Percentiles rank a stretch among this genome's conserved stretches.
phyloP scores from a whole-genome alignment of 2,797 vertebrate genomes.

The Vespertilio murinus region DNA sequence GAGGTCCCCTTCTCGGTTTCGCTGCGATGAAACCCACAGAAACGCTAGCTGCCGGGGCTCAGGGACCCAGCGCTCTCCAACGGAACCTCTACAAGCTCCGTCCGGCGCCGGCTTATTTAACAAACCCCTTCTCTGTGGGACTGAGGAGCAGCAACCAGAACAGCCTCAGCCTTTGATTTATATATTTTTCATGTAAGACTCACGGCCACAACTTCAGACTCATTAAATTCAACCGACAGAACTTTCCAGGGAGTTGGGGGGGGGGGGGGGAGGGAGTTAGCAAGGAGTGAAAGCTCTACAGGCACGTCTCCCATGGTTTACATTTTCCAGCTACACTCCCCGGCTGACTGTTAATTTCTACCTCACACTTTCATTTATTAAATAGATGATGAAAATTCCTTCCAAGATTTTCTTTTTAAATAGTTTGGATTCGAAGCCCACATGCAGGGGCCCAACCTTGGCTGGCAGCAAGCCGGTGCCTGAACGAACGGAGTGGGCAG shows the following conservation, averaged over 20 bases:
- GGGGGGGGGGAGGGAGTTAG: background rate
- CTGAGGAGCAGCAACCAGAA: background rate
- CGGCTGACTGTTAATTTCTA: constrained; percentile 39
- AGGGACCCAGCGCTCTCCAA: background rate
- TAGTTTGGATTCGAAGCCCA: constrained; percentile 37
- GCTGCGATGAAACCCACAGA: constrained; percentile 41
- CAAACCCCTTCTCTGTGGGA: background rate
- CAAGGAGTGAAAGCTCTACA: constrained; percentile 29
- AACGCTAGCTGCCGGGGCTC: background rate
- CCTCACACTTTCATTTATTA: constrained; percentile 60
- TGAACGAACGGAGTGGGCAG: background rate
- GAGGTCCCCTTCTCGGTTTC: background rate
- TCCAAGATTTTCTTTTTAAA: constrained; percentile 60
- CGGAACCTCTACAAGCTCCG: background rate
- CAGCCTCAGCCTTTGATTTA: background rate
- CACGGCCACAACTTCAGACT: constrained; percentile 30
- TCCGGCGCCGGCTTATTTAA: background rate
- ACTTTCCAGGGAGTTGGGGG: background rate
- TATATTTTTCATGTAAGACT: background rate
- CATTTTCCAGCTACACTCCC: constrained; percentile 47
- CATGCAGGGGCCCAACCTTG: constrained; percentile 29
- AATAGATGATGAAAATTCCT: constrained; percentile 59
- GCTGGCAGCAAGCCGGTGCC: constrained; percentile 42
- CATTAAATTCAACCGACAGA: constrained; percentile 9
- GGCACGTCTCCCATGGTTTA: constrained; percentile 16